A percentile compares a stretch with the other conserved stretches of the same genome.
Evolutionary conservation across 2,888 invertebrate species (phyloP).

Genomic region (Deilephila porcellus): DNA sequence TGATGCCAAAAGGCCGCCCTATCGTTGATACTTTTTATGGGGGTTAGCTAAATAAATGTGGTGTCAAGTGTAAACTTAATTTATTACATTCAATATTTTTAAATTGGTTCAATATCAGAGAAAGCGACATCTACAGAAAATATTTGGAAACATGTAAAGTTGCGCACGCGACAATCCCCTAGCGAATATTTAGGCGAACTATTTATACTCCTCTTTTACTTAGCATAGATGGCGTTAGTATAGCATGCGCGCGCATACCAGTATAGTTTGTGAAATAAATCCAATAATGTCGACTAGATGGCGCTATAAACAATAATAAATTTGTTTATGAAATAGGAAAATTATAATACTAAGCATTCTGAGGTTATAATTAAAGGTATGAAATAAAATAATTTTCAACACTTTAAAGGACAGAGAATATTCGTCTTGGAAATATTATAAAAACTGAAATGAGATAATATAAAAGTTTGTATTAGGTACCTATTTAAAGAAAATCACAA

Average conservation of each 20-base stretch:
- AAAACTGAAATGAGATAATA: no score
- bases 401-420: background rate
- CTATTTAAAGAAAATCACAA: no score
- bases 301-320: background rate
- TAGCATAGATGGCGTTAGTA: background rate
- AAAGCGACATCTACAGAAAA: conserved; percentile 3
- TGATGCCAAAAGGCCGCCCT: no score
- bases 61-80: no score
- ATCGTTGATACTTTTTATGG: no score
- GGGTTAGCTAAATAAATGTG: no score
- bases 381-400: background rate
- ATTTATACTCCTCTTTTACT: background rate
- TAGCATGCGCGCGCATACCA: background rate
- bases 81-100: background rate
- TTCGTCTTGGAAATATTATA: no score
- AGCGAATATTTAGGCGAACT: background rate
- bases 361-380: no score
- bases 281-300: background rate
- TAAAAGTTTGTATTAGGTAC: no score
- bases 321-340: no score
- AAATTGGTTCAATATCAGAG: background rate
- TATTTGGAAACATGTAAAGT: background rate
- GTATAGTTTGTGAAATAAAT: background rate
- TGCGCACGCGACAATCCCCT: conserved; percentile 12
- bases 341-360: no score